Evolutionary conservation across 2,888 invertebrate species (phyloP).

Genomic region (Polia nebulosa): DNA sequence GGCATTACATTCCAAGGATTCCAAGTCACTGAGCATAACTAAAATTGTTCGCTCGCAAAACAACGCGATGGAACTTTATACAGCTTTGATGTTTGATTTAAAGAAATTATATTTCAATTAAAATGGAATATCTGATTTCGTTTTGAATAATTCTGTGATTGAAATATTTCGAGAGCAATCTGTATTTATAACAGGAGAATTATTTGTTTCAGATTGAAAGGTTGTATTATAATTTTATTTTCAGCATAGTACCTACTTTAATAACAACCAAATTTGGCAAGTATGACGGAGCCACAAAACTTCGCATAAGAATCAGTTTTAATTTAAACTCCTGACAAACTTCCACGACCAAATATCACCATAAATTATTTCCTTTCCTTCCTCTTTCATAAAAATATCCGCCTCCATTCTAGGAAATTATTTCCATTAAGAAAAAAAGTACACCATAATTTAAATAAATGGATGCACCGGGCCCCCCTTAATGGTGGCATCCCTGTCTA

Average conservation of each 20-base stretch:
- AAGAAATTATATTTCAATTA: conserved; percentile 59
- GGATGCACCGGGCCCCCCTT: conserved; percentile 55
- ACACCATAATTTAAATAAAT: conserved; percentile 62
- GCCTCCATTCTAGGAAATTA: conserved; percentile 54
- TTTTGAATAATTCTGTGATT: conserved; percentile 27
- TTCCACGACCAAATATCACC: conserved; percentile 26
- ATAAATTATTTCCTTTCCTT: conserved; percentile 41
- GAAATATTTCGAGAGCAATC: conserved; percentile 34
- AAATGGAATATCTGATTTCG: conserved; percentile 43
- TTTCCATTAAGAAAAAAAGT: conserved; percentile 60
- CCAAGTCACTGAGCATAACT: conserved; percentile 79
- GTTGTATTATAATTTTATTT: neutral
- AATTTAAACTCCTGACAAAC: conserved; percentile 24
- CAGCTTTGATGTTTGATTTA: conserved; percentile 70
- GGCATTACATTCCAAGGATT: conserved; percentile 76
- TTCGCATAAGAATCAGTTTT: conserved; percentile 3
- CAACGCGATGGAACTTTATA: conserved; percentile 69
- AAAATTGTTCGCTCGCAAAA: conserved; percentile 79
- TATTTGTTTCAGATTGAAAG: neutral
- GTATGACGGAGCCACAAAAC: neutral
- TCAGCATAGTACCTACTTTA: neutral
- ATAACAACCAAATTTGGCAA: neutral
- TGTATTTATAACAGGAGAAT: conserved; percentile 8
- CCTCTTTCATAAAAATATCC: conserved; percentile 50
- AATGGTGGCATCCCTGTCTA: conserved; percentile 40